Base-by-base conservation (phyloP, 1,140 invertebrate species). In the Ephestia elutella region DNA sequence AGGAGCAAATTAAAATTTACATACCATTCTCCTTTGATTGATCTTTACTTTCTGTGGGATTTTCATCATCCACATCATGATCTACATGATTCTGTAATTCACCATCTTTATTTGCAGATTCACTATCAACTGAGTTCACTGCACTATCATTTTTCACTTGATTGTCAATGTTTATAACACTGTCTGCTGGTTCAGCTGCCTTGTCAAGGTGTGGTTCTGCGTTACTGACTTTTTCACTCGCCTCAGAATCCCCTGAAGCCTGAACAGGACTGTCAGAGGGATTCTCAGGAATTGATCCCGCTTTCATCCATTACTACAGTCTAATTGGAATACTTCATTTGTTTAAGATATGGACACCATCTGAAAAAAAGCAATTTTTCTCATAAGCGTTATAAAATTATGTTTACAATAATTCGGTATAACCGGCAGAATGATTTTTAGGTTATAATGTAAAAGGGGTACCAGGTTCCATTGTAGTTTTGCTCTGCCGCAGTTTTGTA, bases 271-370 rank as follows among this genome's bases (percentile, higher is more conserved):
- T 60, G 38, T 74, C 68, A 20, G 57, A 65, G 30, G 69, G 56
- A 53, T 68, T 75, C 30, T 82, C 80, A 38, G 68, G 54, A 20
- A 75, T 56, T 60, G 62, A 67, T 50, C 81, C 81, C 48, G n/a
- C 78, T 80, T 57, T 85, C 80, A 70, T 87, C 82, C 85, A 87
- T 87, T 62, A 54, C 80, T 78, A 57, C 62, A 75, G 70, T 67
- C 59, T 65, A 71, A 73, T 77, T 72, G 63, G 59, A 74, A 58
- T 21, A 58, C 48, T 48, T 56, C 32, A 35, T 48, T 20, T 20
- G 62, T 49, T 70, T 48, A 74, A 56, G 59, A 53, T 10, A 53
- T 17, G 55, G 60, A 50, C 64, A 60, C 64, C 77, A 86, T 86
- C 82, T 86, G 75, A 62, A 87, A 80, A 49, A 56, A n/a, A n/a